Base-by-base conservation (phyloP, 1,140 invertebrate species). In the Penaeus indicus region DNA sequence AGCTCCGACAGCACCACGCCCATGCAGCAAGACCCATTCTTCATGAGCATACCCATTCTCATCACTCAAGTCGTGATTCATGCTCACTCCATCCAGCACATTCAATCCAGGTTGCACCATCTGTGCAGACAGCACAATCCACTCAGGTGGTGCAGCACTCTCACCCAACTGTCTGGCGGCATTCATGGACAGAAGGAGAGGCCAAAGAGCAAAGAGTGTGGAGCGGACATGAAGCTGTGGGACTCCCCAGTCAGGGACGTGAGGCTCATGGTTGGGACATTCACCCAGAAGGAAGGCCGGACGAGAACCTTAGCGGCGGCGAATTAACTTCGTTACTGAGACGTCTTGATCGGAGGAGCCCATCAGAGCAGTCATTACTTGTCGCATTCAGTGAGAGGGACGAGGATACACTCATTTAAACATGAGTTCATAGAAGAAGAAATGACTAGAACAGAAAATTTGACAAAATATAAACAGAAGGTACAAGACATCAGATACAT, bases 401-500 rank as follows among this genome's bases (percentile, higher is more conserved):
- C 91, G 95, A 96, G 92, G 95, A 96, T 92, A 96, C 95, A 0
- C 93, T 96, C 63, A 95, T 96, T 91, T 96, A 95, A 94, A 54
- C 10, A 32, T 19, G 8, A 75, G 42, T 18, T 19, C 25, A 13
- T 16, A 19, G 4, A 25, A 32, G 27, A 18, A 75, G 18, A n/a
- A 25, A 18, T 10, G 54, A 13, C 54, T 75, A 19, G 2, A 75
- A 8, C 0, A 25, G 27, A 22, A 27, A 19, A 19, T 19, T n/a
- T 60, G 7, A 47, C 25, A 7, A 22, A n/a, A 42, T 80, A 42
- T n/a, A 61, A n/a, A 42, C 13, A 61, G 54, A 61, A 22, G 4
- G 54, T 19, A 25, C 32, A 80, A 21, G 54, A 54, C 38, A 85
- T 60, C 77, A 81, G 10, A 89, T 89, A 69, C 85, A 85, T 18